phyloP scores from a whole-genome alignment of 2,888 invertebrate genomes.

The Apotomis turbidana region DNA sequence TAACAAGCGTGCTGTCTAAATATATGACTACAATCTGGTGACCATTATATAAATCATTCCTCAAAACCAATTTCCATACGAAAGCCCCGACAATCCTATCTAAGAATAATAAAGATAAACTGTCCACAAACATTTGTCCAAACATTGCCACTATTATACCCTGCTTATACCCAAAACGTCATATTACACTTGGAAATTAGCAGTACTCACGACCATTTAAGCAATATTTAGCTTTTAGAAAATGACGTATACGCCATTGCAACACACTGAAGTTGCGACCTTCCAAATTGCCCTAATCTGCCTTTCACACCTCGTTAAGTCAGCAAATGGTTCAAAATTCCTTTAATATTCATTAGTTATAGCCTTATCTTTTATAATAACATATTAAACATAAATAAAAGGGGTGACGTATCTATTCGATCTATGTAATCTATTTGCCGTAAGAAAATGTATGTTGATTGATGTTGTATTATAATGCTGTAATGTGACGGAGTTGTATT shows the following conservation, averaged over 20 bases:
- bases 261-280: background rate
- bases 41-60: background rate
- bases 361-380: conserved; percentile 23
- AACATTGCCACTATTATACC: conserved; percentile 19
- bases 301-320: conserved; percentile 31
- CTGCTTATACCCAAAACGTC: background rate
- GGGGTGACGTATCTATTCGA: conserved; percentile 28
- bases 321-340: conserved; percentile 21
- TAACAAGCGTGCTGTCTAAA: background rate
- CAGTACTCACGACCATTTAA: background rate
- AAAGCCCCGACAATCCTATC: background rate
- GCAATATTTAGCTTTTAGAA: background rate
- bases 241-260: background rate
- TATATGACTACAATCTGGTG: too few species aligned
- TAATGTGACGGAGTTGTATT: background rate
- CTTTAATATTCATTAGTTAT: conserved; percentile 30
- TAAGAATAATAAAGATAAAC: background rate
- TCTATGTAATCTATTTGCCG: conserved; percentile 34
- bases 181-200: background rate
- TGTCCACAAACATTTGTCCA: conserved; percentile 22
- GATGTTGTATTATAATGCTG: background rate
- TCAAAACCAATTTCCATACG: background rate
- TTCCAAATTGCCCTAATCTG: background rate
- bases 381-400: conserved; percentile 21
- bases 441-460: conserved; percentile 8